These are phyloP conservation scores for Acronicta aceris DNA, from an alignment of 2,888 invertebrate species.

Conservation along the genomic window DNA sequence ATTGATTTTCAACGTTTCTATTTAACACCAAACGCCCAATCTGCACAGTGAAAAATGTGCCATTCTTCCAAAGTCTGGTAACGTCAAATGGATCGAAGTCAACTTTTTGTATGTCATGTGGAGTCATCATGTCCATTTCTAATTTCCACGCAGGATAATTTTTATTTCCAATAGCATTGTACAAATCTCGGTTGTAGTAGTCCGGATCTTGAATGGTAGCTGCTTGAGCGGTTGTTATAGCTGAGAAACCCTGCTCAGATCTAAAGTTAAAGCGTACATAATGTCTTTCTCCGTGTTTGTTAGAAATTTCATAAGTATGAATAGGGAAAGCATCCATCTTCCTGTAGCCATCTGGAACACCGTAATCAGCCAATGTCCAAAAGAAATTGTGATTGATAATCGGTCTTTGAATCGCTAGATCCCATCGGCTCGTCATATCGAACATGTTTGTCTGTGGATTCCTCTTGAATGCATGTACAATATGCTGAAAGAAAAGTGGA, in stretches of 20 bases:
- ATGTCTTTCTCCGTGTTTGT: conserved; percentile 90
- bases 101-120: conserved; percentile 71
- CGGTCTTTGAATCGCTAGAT: conserved; percentile 83
- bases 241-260: conserved; percentile 95
- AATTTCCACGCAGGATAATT: conserved; percentile 85
- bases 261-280: conserved; percentile 97
- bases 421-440: conserved; percentile 80
- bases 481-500: conserved; percentile 84
- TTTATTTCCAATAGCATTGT: conserved; percentile 93
- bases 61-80: conserved; percentile 79
- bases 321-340: conserved; percentile 97
- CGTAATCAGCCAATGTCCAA: conserved; percentile 94
- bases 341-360: conserved; percentile 95
- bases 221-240: conserved; percentile 90
- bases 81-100: conserved; percentile 83
- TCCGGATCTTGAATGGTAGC: conserved; percentile 93
- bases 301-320: conserved; percentile 96
- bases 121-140: conserved; percentile 79
- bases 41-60: conserved; percentile 81
- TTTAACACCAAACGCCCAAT: conserved; percentile 85
- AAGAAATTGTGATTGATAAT: conserved; percentile 93
- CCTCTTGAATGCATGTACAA: conserved; percentile 87
- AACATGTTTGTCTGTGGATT: conserved; percentile 86
- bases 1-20: conserved; percentile 84
- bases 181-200: conserved; percentile 94